Evolutionary conservation across 2,113 vertebrate species (phyloP).

Genomic region (Oceanites oceanicus): DNA sequence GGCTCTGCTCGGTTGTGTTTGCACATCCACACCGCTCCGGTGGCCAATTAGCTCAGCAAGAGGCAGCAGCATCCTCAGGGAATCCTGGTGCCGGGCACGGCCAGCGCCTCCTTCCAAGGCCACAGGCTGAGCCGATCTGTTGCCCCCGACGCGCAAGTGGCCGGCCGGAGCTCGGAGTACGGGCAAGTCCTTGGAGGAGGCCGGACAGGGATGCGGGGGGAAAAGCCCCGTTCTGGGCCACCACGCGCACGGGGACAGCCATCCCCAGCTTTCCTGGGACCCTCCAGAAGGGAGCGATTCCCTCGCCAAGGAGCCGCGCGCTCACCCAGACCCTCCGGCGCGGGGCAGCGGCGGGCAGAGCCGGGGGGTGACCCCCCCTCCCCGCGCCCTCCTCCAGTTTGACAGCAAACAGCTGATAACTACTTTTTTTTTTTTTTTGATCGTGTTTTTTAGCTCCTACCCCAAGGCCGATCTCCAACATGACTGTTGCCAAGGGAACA

Average conservation of each 20-base stretch:
- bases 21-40: neutral
- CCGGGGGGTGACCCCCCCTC: neutral
- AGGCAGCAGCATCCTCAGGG: neutral
- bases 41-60: neutral
- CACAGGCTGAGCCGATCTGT: neutral
- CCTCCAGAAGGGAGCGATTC: neutral
- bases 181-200: neutral
- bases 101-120: rapidly evolving
- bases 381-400: neutral
- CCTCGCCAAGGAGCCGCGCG: rapidly evolving
- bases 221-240: neutral
- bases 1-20: neutral
- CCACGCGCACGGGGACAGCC: rapidly evolving
- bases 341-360: neutral
- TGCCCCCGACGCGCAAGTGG: neutral
- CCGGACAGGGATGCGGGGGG: no score
- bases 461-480: conserved; percentile 41
- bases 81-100: neutral
- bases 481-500: conserved; percentile 57
- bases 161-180: rapidly evolving
- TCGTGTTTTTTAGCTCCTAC: conserved; percentile 22
- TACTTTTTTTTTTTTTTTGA: neutral
- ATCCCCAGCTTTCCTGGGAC: neutral
- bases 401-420: neutral
- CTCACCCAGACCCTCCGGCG: rapidly evolving